A percentile compares a stretch with the other conserved stretches of the same genome.
phyloP scores from a whole-genome alignment of 1,140 invertebrate genomes.

The Gryllus bimaculatus region DNA sequence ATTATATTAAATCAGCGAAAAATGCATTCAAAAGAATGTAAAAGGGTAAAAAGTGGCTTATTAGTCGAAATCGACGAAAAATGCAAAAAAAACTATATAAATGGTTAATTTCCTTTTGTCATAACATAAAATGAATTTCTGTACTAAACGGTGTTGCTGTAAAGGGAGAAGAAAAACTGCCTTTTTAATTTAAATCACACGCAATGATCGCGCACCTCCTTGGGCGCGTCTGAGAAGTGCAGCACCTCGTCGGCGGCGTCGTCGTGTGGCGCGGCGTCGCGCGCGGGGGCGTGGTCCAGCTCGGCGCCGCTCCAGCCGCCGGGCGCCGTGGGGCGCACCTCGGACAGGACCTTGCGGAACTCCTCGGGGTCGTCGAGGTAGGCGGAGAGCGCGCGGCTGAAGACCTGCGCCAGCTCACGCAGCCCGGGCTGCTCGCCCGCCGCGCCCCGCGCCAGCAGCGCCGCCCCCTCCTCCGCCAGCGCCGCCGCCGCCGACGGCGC shows the following conservation, averaged over 20 bases:
- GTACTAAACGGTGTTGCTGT: no score
- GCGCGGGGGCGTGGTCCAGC: slow-evolving; percentile 35
- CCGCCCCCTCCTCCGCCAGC: slow-evolving; percentile 38
- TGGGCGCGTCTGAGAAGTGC: slow-evolving; percentile 58
- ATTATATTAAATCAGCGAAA: no score
- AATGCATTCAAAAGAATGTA: no score
- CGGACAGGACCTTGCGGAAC: slow-evolving; percentile 61
- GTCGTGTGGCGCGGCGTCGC: slow-evolving; percentile 34
- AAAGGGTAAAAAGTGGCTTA: no score
- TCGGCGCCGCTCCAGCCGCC: slow-evolving; percentile 66
- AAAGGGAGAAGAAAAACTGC: no score
- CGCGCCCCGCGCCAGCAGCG: slow-evolving; percentile 54
- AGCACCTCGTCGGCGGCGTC: slow-evolving; percentile 50
- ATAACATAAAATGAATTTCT: no score
- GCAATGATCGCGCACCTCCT: no score
- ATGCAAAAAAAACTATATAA: no score
- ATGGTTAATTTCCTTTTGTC: no score
- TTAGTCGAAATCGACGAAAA: no score
- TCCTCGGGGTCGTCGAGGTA: slow-evolving; percentile 70
- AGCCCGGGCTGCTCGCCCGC: slow-evolving; percentile 49
- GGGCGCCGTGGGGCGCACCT: slow-evolving; percentile 55
- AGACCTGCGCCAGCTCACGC: slow-evolving; percentile 67
- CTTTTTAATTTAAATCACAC: no score
- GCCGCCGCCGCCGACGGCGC: not conserved
- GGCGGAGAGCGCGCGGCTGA: slow-evolving; percentile 67